Evolutionary conservation across 2,113 vertebrate genomes (phyloP), one percentile per base, ranked within the genome.

Genomic region (Nannobrachium achirus): DNA sequence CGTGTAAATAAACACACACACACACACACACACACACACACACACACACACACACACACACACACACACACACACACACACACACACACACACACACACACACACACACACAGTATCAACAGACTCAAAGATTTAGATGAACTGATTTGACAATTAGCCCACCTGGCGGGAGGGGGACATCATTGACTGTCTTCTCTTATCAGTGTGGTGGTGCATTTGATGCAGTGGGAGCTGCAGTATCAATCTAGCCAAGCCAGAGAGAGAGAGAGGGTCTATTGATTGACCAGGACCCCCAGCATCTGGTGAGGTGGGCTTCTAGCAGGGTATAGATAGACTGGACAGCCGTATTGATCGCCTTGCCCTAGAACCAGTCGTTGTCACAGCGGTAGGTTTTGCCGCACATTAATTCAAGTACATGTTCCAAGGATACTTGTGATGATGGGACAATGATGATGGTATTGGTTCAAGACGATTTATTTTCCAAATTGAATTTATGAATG

Each of bases 51-150:
- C 16, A 14, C 10, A 14, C 40, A 45, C 58, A 33, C 44, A 20
- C 18, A 45, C 16, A 14, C 1, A 14, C 8, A 33, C 3, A 38
- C 58, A 61, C 18, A 38, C 18, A 33, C 10, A 20, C 33, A 41
- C n/a, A 10, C 56, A 57, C 6, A 14, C 10, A 48, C 58, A 61
- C 41, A 58, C 41, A 61, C 41, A 61, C 42, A 61, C 58, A 46
- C 44, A 14, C 15, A 46, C 59, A 48, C 16, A 38, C 60, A 39
- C 44, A 49, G 20, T 38, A 11, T 38, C 25, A 38, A 33, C 60
- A 38, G 19, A 48, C 5, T 4, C 45, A 49, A 7, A 14, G 45
- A 63, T 69, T 13, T 3, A 66, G 86, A 56, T 59, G 41, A n/a
- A 33, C 25, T 33, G 25, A 33, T 48, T 48, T 48, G 5, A 48